These are phyloP conservation scores for Bubalus kerabau DNA, from an alignment of 2,113 vertebrate genomes.

Conservation along the genomic window DNA sequence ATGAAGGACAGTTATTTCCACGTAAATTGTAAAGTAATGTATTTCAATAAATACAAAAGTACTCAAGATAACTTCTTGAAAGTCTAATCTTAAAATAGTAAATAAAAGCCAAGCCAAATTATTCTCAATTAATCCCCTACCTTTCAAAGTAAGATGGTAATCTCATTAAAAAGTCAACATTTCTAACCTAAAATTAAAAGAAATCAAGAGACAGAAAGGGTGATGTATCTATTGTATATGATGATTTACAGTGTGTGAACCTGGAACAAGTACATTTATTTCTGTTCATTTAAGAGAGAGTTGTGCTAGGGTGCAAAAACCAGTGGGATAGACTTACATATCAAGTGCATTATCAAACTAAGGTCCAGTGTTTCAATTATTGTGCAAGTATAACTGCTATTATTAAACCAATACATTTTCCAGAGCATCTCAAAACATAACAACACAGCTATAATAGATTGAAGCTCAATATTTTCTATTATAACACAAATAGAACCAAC, in stretches of 20 bases:
- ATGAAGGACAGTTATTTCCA: background rate
- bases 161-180: background rate
- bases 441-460: background rate
- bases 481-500: background rate
- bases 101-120: constrained; percentile 12
- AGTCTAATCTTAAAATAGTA: background rate
- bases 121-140: background rate
- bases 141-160: background rate
- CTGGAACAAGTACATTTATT: background rate
- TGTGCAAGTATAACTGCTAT: background rate
- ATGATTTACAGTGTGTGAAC: background rate
- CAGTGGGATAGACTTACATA: background rate
- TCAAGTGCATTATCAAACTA: background rate
- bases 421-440: background rate
- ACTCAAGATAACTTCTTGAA: background rate
- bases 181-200: background rate
- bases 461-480: background rate
- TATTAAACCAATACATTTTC: background rate
- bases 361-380: background rate
- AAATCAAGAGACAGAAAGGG: background rate
- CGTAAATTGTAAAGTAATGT: background rate
- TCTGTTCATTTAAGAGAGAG: background rate
- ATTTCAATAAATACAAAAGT: background rate
- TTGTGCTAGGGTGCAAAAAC: background rate
- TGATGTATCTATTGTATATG: background rate